Evolutionary conservation across 92 coral and sea anemone species (phyloP).

Genomic region (Siderastrea radians): DNA sequence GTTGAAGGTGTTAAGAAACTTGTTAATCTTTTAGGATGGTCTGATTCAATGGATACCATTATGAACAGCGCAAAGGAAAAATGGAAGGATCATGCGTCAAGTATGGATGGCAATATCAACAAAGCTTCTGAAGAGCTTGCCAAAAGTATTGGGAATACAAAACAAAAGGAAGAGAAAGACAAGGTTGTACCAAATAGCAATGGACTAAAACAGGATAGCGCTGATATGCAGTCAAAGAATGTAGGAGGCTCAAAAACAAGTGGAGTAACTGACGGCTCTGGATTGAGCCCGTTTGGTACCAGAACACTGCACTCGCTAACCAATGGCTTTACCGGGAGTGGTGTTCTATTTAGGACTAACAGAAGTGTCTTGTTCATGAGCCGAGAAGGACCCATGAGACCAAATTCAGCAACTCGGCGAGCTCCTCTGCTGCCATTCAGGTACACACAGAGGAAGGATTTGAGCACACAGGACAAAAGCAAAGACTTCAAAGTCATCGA

Average conservation of each 20-base stretch:
- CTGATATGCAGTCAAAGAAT: neutral
- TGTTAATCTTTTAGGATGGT: slow-evolving; percentile 81
- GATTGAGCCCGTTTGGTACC: slow-evolving; percentile 13
- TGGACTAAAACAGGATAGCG: neutral
- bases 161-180: neutral
- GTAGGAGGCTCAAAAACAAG: neutral
- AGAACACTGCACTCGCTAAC: slow-evolving; percentile 32
- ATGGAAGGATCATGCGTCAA: slow-evolving; percentile 64
- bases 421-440: slow-evolving; percentile 77
- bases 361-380: slow-evolving; percentile 31
- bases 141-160: slow-evolving; percentile 23
- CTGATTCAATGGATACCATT: slow-evolving; percentile 58
- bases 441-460: slow-evolving; percentile 61
- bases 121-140: slow-evolving; percentile 44
- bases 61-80: slow-evolving; percentile 53
- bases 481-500: slow-evolving; percentile 78
- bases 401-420: slow-evolving; percentile 43
- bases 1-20: slow-evolving; percentile 73
- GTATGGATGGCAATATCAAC: slow-evolving; percentile 2
- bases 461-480: slow-evolving; percentile 25
- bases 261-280: neutral
- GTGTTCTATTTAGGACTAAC: slow-evolving; percentile 18
- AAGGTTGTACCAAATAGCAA: neutral
- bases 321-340: slow-evolving; percentile 17
- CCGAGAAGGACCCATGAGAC: slow-evolving; percentile 25